Evolutionary conservation across 2,113 vertebrate genomes (phyloP).

Genomic region (Abramis brama): DNA sequence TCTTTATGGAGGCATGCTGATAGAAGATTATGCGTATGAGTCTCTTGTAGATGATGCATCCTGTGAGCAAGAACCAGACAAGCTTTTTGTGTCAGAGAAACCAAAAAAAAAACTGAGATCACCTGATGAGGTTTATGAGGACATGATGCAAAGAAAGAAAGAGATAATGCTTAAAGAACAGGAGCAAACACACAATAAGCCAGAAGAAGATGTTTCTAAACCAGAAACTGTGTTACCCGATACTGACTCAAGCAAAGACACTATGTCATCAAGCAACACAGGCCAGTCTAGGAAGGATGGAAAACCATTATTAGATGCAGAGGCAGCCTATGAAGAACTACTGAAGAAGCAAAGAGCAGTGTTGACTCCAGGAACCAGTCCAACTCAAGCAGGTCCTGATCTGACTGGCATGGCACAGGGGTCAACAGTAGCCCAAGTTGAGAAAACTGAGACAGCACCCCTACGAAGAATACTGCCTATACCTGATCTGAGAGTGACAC

Average conservation of each 20-base stretch:
- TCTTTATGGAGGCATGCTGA: constrained; percentile 93
- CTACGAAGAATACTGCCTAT: constrained; percentile 84
- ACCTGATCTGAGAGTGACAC: constrained; percentile 96
- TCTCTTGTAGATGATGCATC: constrained; percentile 88
- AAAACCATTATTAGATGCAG: constrained; percentile 88
- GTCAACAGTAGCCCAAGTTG: constrained; percentile 54
- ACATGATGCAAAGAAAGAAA: constrained; percentile 84
- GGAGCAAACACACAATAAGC: constrained; percentile 80
- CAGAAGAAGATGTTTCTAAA: constrained; percentile 75
- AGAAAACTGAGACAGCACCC: constrained; percentile 64
- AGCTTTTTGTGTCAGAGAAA: constrained; percentile 78
- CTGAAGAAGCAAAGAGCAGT: constrained; percentile 84
- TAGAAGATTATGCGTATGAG: constrained; percentile 96
- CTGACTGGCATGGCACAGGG: constrained; percentile 60
- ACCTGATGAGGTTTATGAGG: constrained; percentile 87
- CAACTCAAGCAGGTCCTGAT: constrained; percentile 76
- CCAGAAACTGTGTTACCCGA: constrained; percentile 87
- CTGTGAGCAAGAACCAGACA: constrained; percentile 74
- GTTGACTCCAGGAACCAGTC: constrained; percentile 85
- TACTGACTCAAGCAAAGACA: constrained; percentile 82
- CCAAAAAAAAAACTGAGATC: constrained; percentile 78
- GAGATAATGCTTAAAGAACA: constrained; percentile 82
- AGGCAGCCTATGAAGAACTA: constrained; percentile 91
- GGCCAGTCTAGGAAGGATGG: constrained; percentile 80
- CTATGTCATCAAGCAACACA: constrained; percentile 73